phyloP scores from a whole-genome alignment of 2,888 invertebrate genomes.

The Laspeyria flexula region DNA sequence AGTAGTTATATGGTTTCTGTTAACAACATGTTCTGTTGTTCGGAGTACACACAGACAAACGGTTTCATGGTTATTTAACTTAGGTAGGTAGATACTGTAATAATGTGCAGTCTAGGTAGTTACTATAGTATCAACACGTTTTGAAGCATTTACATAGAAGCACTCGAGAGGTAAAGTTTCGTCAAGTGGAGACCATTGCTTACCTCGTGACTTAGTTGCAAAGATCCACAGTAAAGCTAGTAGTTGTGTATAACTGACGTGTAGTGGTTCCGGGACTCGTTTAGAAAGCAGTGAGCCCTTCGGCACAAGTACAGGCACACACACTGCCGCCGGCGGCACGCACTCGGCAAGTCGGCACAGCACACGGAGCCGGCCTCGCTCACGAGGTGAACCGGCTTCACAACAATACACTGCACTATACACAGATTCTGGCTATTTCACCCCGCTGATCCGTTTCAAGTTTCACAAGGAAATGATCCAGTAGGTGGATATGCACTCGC shows the following conservation, averaged over 20 bases:
- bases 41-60: neutral
- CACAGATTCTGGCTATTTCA: conserved; percentile 36
- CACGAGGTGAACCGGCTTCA: conserved; percentile 64
- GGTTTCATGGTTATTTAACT: neutral
- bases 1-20: neutral
- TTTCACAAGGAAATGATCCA: conserved; percentile 48
- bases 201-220: conserved; percentile 58
- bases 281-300: conserved; percentile 39
- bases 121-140: neutral
- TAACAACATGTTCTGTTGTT: neutral
- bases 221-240: conserved; percentile 38
- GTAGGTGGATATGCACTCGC: conserved; percentile 19
- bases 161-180: neutral
- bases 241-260: conserved; percentile 17
- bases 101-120: neutral
- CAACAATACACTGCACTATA: conserved; percentile 52
- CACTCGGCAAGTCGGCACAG: no score
- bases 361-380: conserved; percentile 64
- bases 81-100: neutral
- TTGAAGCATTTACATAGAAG: neutral
- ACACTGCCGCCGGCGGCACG: conserved; percentile 48
- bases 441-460: conserved; percentile 37
- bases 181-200: conserved; percentile 28
- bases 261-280: conserved; percentile 39
- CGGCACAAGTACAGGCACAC: conserved; percentile 25